Base-by-base conservation (phyloP, 2,797 vertebrate genomes). In the Trachurus trachurus region DNA sequence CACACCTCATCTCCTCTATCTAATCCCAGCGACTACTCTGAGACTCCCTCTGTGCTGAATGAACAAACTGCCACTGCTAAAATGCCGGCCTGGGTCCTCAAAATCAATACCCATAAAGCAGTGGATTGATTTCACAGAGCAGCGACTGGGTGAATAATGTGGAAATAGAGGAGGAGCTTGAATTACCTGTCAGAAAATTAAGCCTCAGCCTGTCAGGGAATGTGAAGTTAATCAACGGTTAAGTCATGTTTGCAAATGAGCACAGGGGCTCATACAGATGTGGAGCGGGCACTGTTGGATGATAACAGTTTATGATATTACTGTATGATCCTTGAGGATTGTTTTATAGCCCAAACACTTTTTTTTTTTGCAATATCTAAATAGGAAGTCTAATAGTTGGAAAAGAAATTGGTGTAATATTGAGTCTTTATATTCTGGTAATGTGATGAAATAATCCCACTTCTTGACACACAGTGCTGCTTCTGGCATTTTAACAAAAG, bases 81-180 rank as follows among this genome's bases (percentile, higher is more conserved):
- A 81, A 78, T 50, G 39, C 37, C 59, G 62, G 64, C 61, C 29
- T 9, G 22, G 42, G 13, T 62, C 60, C 53, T 50, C 2, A 11
- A 59, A 86, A 91, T 91, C 88, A 75, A 87, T 89, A 87, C 40
- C 75, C 79, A 87, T 92, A 81, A 84, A 79, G 66, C 47, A 29
- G 85, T 68, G 44, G 12, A 79, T 83, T 83, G 74, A 88, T 88
- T 81, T 61, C 63, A 71, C 34, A 21, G 71, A 29, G 34, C 58
- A 66, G 50, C 70, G 61, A 21, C 57, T 8, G 19, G 53, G 56
- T 70, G 82, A 81, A 69, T 73, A 60, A 86, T 74, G 66, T 62
- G 53, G 69, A 82, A 84, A 83, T 80, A 71, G 56, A 76, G 64
- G 22, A 81, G 73, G 74, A 62, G 69, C 68, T 69, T 68, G 49